Conservation (phyloP, 2,888 invertebrate genomes). For the Ferdinandea cuprea region DNA sequence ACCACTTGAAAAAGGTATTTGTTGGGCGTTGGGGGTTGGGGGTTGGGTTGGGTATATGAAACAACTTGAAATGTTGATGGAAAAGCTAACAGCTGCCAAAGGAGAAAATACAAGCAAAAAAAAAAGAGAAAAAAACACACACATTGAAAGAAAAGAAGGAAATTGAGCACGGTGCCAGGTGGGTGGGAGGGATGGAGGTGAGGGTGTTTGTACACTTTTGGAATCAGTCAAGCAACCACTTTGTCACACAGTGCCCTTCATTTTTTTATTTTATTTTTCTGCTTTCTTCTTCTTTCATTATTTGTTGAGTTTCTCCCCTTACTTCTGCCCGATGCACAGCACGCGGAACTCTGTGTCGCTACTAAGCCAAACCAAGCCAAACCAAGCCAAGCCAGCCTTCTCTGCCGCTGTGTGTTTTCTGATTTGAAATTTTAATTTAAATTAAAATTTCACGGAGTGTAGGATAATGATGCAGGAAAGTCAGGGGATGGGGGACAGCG, state of each 20-base stretch:
- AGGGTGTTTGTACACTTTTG: constrained; percentile 68
- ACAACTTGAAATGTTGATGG: constrained; percentile 48
- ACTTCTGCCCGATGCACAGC: no score
- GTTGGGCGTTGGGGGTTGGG: constrained; percentile 12
- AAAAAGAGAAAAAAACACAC: constrained; percentile 22
- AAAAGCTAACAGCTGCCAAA: constrained; percentile 73
- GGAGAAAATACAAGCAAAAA: constrained; percentile 18
- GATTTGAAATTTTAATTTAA: constrained; percentile 75
- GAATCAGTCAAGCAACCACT: constrained; percentile 72
- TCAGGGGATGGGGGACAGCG: background rate
- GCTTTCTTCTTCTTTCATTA: constrained; percentile 21
- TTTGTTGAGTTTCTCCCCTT: constrained; percentile 1
- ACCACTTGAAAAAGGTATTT: constrained; percentile 52
- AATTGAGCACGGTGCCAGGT: constrained; percentile 56
- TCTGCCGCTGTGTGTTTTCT: constrained; percentile 53
- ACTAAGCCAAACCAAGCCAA: no score
- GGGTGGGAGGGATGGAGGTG: constrained; percentile 3
- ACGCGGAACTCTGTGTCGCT: background rate
- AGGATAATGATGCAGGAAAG: constrained; percentile 66
- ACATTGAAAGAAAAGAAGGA: constrained; percentile 52
- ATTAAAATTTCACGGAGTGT: constrained; percentile 74
- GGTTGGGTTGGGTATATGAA: constrained; percentile 10
- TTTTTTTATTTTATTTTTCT: constrained; percentile 26
- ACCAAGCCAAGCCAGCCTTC: background rate
- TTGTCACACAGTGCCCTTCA: constrained; percentile 74